Evolutionary conservation across 2,797 vertebrate genomes (phyloP).

Genomic region (Gila robusta): DNA sequence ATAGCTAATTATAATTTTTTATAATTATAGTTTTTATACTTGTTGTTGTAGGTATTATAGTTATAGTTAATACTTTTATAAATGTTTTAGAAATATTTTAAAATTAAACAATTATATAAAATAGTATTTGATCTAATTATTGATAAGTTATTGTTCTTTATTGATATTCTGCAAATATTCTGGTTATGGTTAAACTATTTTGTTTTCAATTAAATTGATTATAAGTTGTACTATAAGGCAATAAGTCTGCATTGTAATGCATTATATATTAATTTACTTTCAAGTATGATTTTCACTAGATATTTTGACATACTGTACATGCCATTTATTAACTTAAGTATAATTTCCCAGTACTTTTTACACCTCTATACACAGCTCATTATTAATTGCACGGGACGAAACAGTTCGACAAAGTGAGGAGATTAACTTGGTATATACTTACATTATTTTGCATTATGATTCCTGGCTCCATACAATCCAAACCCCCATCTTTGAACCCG

Average conservation of each 20-base stretch:
- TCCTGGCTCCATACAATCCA: slow-evolving; percentile 88
- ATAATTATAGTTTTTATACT: neutral
- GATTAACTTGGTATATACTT: slow-evolving; percentile 77
- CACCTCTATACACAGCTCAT: neutral
- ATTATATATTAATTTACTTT: neutral
- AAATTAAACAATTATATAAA: neutral
- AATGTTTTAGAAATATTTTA: neutral
- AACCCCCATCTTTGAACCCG: slow-evolving; percentile 90
- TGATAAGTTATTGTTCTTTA: neutral
- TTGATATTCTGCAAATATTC: neutral
- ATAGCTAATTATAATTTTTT: neutral
- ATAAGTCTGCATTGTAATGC: neutral
- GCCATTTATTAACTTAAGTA: neutral
- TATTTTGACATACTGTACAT: neutral
- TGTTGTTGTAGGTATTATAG: neutral
- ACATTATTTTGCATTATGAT: slow-evolving; percentile 92
- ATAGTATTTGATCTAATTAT: neutral
- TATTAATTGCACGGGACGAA: neutral
- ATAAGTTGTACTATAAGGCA: neutral
- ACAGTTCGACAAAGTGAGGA: neutral
- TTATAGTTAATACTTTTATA: neutral
- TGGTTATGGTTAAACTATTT: neutral
- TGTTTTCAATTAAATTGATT: neutral
- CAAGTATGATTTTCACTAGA: neutral
- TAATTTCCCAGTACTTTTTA: neutral